These are phyloP conservation scores for Akabosia matsudoensis DNA, from an alignment of 1,140 invertebrate genomes.

Conservation along the genomic window DNA sequence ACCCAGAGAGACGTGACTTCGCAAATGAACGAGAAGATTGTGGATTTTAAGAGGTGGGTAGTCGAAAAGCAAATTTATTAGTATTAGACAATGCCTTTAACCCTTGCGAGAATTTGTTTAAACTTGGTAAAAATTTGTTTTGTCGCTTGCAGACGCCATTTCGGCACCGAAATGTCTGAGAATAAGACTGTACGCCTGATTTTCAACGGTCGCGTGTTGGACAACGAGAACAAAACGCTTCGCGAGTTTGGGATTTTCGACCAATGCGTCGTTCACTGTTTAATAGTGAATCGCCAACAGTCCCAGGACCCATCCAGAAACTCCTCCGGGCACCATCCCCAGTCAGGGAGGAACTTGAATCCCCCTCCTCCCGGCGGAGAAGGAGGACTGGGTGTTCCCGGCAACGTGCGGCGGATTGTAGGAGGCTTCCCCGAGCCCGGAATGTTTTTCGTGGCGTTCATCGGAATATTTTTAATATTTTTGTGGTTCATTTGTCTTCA, in stretches of 20 bases:
- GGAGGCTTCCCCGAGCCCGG: conserved; percentile 37
- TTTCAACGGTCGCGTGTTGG: conserved; percentile 70
- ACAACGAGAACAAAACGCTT: conserved; percentile 70
- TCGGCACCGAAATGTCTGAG: conserved; percentile 69
- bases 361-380: not conserved
- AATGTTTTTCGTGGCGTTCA: conserved; percentile 44
- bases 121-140: no score
- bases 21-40: conserved; percentile 68
- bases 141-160: conserved; percentile 67
- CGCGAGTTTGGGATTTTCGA: conserved; percentile 74
- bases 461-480: conserved; percentile 44
- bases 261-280: conserved; percentile 82
- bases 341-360: not conserved
- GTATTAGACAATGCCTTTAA: not conserved
- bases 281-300: conserved; percentile 56
- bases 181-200: conserved; percentile 77
- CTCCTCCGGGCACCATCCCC: not conserved
- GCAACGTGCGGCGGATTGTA: conserved; percentile 2
- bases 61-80: not conserved
- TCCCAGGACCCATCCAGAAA: not conserved
- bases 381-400: not conserved
- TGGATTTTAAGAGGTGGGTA: conserved; percentile 78
- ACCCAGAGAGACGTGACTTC: conserved; percentile 75
- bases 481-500: conserved; percentile 46
- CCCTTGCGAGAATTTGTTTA: not conserved